Percentiles rank a stretch among this genome's conserved stretches.
Evolutionary conservation across 2,888 invertebrate species (phyloP).

Genomic region (Rotaria socialis): DNA sequence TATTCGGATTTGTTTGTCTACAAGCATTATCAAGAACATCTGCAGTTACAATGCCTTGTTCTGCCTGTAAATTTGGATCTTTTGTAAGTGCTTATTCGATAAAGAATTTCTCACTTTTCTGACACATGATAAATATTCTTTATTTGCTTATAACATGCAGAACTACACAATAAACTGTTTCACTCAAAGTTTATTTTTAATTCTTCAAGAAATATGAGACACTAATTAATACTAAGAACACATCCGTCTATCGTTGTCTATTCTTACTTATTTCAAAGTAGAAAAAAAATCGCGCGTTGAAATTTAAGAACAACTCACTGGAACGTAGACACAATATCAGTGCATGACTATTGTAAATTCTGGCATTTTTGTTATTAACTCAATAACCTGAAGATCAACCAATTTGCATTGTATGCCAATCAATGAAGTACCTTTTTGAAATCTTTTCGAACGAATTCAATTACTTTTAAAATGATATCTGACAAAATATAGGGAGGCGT

Average conservation of each 20-base stretch:
- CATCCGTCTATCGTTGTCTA: too few relatives aligned
- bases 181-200: background rate
- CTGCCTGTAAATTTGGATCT: background rate
- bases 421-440: too few relatives aligned
- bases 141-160: background rate
- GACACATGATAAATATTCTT: background rate
- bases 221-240: too few relatives aligned
- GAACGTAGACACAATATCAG: too few relatives aligned
- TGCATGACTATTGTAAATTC: too few relatives aligned
- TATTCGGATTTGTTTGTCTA: background rate
- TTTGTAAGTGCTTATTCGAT: background rate
- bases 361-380: background rate
- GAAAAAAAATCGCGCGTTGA: background rate
- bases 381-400: background rate
- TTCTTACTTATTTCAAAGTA: background rate
- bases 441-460: too few relatives aligned
- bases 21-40: background rate
- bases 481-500: background rate
- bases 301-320: background rate
- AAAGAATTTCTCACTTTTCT: background rate
- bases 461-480: background rate
- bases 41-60: background rate
- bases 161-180: background rate
- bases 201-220: too few relatives aligned
- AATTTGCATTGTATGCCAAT: too few relatives aligned